These are phyloP conservation scores for Cheirogaleus medius DNA, from an alignment of 2,113 vertebrate species.

Conservation along the genomic window DNA sequence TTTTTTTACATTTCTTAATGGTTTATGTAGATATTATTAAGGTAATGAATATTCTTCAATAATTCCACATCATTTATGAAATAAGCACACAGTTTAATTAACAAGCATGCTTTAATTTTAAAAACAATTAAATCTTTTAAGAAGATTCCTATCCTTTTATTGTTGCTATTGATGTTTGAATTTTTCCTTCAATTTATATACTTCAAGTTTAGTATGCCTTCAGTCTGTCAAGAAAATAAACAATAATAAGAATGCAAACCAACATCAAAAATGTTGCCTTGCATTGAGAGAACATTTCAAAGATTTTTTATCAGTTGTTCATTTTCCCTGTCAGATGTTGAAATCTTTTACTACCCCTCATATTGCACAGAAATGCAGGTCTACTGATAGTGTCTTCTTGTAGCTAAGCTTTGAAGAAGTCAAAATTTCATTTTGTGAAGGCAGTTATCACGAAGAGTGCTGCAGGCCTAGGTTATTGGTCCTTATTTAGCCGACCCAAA, in stretches of 20 bases:
- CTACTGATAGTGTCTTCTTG: conserved; percentile 86
- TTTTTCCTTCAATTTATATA: conserved; percentile 65
- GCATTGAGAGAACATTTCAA: conserved; percentile 83
- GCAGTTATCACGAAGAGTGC: conserved; percentile 84
- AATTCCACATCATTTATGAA: neutral
- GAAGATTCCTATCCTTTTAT: conserved; percentile 41
- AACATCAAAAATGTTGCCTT: conserved; percentile 80
- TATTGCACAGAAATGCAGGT: conserved; percentile 84
- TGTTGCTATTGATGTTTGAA: conserved; percentile 50
- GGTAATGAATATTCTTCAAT: neutral
- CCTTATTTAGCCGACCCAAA: conserved; percentile 85
- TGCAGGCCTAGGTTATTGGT: conserved; percentile 86
- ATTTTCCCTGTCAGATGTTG: conserved; percentile 87
- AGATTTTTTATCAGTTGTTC: conserved; percentile 87
- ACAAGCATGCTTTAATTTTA: conserved; percentile 32
- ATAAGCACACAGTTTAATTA: neutral
- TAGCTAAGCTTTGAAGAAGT: conserved; percentile 86
- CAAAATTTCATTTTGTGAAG: conserved; percentile 89
- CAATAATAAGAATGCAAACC: conserved; percentile 87
- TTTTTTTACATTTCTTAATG: neutral
- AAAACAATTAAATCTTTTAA: neutral
- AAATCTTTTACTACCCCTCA: conserved; percentile 85
- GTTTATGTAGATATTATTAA: neutral
- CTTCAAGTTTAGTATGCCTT: conserved; percentile 73
- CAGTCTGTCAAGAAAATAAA: conserved; percentile 80